Percentiles rank a stretch among this genome's conserved stretches.
Evolutionary conservation across 2,113 vertebrate species (phyloP).

Genomic region (Lepus timidus): DNA sequence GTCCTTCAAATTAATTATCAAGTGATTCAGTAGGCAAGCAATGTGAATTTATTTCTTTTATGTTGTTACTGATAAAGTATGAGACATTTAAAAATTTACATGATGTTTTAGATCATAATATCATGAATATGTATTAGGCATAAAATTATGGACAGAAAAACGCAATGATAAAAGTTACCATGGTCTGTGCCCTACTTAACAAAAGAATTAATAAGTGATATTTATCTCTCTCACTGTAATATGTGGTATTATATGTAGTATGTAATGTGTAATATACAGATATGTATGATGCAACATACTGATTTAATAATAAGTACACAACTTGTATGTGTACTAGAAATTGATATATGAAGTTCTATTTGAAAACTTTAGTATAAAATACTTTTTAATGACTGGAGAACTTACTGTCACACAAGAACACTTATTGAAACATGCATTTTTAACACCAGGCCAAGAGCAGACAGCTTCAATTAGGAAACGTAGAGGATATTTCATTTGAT

Average conservation of each 20-base stretch:
- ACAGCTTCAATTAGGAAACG: conserved; percentile 85
- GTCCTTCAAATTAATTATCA: conserved; percentile 22
- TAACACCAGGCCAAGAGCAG: conserved; percentile 80
- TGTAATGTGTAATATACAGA: not conserved
- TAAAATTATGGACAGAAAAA: conserved; percentile 60
- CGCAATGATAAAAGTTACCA: conserved; percentile 4
- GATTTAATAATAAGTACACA: conserved; percentile 57
- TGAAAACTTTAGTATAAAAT: conserved; percentile 47
- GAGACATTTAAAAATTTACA: conserved; percentile 41
- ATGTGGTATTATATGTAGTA: not conserved
- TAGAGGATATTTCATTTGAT: conserved; percentile 86
- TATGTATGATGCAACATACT: conserved; percentile 53
- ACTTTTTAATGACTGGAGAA: conserved; percentile 81
- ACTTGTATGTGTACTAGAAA: conserved; percentile 62
- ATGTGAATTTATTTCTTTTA: not conserved
- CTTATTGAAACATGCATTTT: conserved; percentile 82
- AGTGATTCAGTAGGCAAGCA: conserved; percentile 2
- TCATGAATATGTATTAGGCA: not conserved
- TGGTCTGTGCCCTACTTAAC: not conserved
- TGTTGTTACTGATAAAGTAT: not conserved
- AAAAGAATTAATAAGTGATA: not conserved
- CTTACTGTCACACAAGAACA: conserved; percentile 80
- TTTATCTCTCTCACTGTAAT: not conserved
- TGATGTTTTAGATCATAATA: conserved; percentile 28
- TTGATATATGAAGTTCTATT: conserved; percentile 3